Evolutionary conservation across 2,888 invertebrate species (phyloP), one percentile per base, ranked within the genome.

Genomic region (Dicyrtoma fusca): DNA sequence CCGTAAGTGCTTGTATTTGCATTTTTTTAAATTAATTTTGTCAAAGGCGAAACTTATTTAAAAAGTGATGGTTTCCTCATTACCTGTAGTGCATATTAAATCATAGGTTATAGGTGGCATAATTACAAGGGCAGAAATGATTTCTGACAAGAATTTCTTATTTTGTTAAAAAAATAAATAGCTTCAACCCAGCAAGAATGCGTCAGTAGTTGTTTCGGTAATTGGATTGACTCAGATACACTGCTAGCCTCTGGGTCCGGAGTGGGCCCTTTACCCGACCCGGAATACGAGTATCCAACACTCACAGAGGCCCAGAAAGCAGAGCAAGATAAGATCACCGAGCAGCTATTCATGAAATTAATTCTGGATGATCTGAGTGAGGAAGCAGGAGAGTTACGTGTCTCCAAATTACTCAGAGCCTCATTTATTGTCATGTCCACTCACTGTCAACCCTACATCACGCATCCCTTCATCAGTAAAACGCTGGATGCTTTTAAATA

Each of bases 391-490:
- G 23, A 44, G 26, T n/a, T 59, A 4, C 23, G 69, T 10, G 45
- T 61, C 6, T n/a, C 45, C n/a, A 25, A 47, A 6, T 26, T 69
- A 2, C 69, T 69, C 14, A 13, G 49, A 4, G 51, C 45, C 2
- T 59, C 59, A 10, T 69, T 69, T 26, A 26, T 44, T 3, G 61
- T 69, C 51, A 69, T 69, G 69, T 34, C 61, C 8, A 49, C 61
- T 10, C 34, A 69, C 49, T 69, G 69, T 19, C 61, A 23, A 14
- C 23, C 45, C 1, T 69, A 57, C 51, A 61, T 69, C 25, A 42
- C 45, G 4, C 49, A 61, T 17, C 1, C 47, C 11, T 61, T 69
- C 21, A 19, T 61, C 17, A 13, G 19, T 6, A 44, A 49, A 25
- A 47, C 26, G 1, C 8, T 69, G 14, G 25, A 69, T 10, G 51